Percentiles rank a stretch among this genome's conserved stretches.
phyloP scores from a whole-genome alignment of 2,113 vertebrate genomes.

The Apodemus speciosus region DNA sequence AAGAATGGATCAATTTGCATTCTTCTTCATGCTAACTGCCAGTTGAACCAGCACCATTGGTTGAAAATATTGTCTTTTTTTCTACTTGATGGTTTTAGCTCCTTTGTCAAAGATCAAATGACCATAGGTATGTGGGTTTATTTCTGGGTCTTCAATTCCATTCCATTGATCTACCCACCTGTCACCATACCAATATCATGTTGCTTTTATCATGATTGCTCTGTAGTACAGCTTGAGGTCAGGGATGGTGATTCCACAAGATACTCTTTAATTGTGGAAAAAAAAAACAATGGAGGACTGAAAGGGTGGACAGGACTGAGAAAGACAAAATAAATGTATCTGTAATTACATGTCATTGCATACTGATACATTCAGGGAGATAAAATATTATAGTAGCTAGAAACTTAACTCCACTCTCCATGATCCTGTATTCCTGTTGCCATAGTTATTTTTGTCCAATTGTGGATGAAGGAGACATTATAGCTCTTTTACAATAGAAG shows the following conservation, averaged over 20 bases:
- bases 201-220: too few relatives aligned
- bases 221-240: too few relatives aligned
- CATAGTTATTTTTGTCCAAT: not conserved
- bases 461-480: not conserved
- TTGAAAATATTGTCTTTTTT: too few relatives aligned
- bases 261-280: not conserved
- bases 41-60: too few relatives aligned
- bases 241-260: not conserved
- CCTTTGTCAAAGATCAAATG: too few relatives aligned
- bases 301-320: rapidly evolving
- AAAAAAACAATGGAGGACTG: not conserved
- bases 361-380: not conserved
- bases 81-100: too few relatives aligned
- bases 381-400: not conserved
- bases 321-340: not conserved
- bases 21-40: too few relatives aligned
- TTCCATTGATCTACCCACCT: too few relatives aligned
- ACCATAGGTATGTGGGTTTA: too few relatives aligned
- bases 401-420: not conserved
- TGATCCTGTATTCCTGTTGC: not conserved
- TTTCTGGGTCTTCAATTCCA: too few relatives aligned
- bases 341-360: not conserved
- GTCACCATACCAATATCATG: too few relatives aligned
- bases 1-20: too few relatives aligned
- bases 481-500: not conserved